Base-by-base conservation (phyloP, 2,797 vertebrate genomes). In the Cottoperca gobio region DNA sequence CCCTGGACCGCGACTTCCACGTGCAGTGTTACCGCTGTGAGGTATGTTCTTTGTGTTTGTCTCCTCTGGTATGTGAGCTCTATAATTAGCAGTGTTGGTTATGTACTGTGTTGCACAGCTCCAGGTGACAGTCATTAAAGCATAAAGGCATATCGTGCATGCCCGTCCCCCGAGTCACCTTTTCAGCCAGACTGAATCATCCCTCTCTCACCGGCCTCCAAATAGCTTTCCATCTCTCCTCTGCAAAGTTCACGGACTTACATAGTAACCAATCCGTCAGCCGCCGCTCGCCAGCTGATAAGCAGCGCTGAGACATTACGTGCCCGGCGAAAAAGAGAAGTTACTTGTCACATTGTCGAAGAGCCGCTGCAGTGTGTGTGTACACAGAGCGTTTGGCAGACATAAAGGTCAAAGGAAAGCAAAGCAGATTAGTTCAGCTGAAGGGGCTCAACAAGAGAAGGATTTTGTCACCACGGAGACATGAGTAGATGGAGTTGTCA, bases 1-100 rank as follows among this genome's bases (percentile, higher is more conserved):
- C 98, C 58, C 91, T 99, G 90, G 98, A 99, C 86, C 97, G 97
- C 0, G 98, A 99, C 89, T 99, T 99, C 93, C 98, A 99, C 0
- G 97, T 99, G 83, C 96, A 98, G 76, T 99, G 98, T 90, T 99
- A 99, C 93, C 96, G 97, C 55, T 99, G 98, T 49, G 98, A 99
- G 97, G 98, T 99, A 76, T 12, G 95, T 52, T 14, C 40, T 33
- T 49, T 24, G 63, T 54, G 55, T 63, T 73, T 16, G 23, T 14
- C 45, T 35, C 14, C n/a, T n/a, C 48, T 5, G 54, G 14, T 23
- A n/a, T 46, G 54, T 40, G 23, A 39, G 60, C 49, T 21, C 45
- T 53, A 21, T 69, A 60, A 67, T 71, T 60, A 81, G 24, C 31
- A 10, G 26, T 6, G 19, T 8, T 5, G 17, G 24, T 49, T 39